Evolutionary conservation across 2,113 vertebrate genomes (phyloP).

Genomic region (Lagopus leucura): DNA sequence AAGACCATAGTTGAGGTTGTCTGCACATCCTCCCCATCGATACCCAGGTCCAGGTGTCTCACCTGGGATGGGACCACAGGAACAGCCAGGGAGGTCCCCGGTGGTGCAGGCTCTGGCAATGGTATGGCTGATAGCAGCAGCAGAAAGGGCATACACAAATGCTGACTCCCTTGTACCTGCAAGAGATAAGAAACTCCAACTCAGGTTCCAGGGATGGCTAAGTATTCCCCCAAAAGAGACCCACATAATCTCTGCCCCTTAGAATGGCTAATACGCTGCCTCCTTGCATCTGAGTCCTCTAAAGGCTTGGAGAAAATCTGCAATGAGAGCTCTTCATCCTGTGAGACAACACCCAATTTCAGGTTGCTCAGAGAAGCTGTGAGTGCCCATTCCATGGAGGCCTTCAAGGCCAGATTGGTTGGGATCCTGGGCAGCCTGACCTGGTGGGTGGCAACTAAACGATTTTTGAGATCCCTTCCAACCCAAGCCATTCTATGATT

Average conservation of each 20-base stretch:
- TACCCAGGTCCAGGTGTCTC: conserved; percentile 94
- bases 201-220: not conserved
- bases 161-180: conserved; percentile 95
- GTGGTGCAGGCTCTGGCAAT: conserved; percentile 95
- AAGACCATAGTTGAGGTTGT: conserved; percentile 97
- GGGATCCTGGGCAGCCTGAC: no score
- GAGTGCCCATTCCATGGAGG: no score
- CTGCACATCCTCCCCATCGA: conserved; percentile 98
- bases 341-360: not conserved
- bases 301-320: not conserved
- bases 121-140: conserved; percentile 95
- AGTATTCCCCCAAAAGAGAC: accelerated
- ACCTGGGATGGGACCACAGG: conserved; percentile 93
- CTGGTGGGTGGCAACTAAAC: no score
- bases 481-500: not conserved
- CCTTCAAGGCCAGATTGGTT: no score
- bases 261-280: not conserved
- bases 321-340: not conserved
- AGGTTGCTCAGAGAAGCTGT: no score
- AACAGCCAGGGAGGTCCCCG: conserved; percentile 93
- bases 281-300: not conserved
- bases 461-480: no score
- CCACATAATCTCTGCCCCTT: not conserved
- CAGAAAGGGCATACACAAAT: conserved; percentile 95
- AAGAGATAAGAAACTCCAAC: conserved; percentile 13